Evolutionary conservation across 2,888 invertebrate genomes (phyloP).

Genomic region (Brachypalpus laphriformis): DNA sequence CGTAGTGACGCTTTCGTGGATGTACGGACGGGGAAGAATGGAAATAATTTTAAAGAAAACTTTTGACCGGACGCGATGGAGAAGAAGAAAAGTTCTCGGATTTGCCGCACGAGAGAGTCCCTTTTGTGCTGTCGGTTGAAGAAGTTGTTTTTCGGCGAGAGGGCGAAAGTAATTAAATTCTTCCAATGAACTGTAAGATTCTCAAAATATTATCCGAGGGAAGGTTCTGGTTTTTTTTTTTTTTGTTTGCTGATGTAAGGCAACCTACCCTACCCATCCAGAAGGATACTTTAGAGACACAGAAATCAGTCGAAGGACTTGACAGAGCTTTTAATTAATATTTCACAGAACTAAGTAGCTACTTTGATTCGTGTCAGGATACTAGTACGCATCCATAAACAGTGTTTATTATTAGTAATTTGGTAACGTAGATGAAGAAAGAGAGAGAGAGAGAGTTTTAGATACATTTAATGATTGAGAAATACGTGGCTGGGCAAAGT

Average conservation of each 20-base stretch:
- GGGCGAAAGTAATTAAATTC: constrained; percentile 46
- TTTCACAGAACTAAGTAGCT: neutral
- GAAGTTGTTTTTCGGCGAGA: neutral
- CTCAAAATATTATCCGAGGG: constrained; percentile 21
- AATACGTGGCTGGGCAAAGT: neutral
- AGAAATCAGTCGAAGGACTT: neutral
- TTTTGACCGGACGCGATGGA: constrained; percentile 14
- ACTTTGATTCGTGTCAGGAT: neutral
- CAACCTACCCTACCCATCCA: neutral
- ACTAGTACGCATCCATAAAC: constrained; percentile 8
- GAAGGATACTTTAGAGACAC: neutral
- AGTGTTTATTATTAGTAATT: constrained; percentile 22
- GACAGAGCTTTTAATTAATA: constrained; percentile 12
- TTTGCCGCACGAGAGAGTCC: constrained; percentile 21
- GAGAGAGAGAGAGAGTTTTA: too few species aligned
- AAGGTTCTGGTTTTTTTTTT: too few species aligned
- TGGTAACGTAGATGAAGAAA: neutral
- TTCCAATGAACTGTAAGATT: constrained; percentile 33
- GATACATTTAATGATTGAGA: neutral
- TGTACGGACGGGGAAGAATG: neutral
- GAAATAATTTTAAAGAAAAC: constrained; percentile 23
- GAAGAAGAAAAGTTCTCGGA: neutral
- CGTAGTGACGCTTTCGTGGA: constrained; percentile 13
- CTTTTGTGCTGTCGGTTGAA: too few species aligned
- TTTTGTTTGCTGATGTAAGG: neutral